Evolutionary conservation across 2,797 vertebrate genomes (phyloP), one percentile per base, ranked within the genome.

Genomic region (Pseudotriccus pelzelni): DNA sequence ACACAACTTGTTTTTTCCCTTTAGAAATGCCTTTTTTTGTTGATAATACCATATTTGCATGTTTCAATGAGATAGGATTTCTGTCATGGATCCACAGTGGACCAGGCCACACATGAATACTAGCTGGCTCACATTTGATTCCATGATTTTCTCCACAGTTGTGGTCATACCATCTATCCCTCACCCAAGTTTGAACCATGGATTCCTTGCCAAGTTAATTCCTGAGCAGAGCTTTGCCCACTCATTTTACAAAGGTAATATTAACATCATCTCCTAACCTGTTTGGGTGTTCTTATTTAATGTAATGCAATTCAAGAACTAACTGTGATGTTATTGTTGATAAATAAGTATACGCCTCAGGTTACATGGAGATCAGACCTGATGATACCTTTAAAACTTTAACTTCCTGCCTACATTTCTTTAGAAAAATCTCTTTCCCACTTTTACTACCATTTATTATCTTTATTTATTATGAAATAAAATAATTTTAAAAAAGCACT

Each of bases 241-340:
- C 96, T 98, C 98, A 97, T 98, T 98, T 98, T 98, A 98, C 97
- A 98, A 98, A 98, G 98, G 98, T 98, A 98, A 98, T 98, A 96
- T 69, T 96, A 93, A 97, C 84, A 93, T 97, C 89, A 94, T 95
- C 96, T 97, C 96, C 96, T 96, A 96, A 95, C 93, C 95, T 96
- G 85, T 97, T 95, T 96, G 89, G 94, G 76, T 97, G 91, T 97
- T 97, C 82, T 96, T 97, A 94, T 95, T 97, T 97, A 89, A 96
- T 95, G 90, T 79, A 63, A 94, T 96, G 69, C 93, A 96, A 88
- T 82, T 93, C 82, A 92, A 96, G 84, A 97, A 89, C 75, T 88
- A 94, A 93, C 90, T 84, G 75, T 97, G 92, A 94, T 96, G 68
- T 91, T 93, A 84, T 85, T 96, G 76, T 91, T 97, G 89, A 89